These are phyloP conservation scores for Meta bourneti DNA, from an alignment of 2,888 invertebrate species.

Conservation along the genomic window DNA sequence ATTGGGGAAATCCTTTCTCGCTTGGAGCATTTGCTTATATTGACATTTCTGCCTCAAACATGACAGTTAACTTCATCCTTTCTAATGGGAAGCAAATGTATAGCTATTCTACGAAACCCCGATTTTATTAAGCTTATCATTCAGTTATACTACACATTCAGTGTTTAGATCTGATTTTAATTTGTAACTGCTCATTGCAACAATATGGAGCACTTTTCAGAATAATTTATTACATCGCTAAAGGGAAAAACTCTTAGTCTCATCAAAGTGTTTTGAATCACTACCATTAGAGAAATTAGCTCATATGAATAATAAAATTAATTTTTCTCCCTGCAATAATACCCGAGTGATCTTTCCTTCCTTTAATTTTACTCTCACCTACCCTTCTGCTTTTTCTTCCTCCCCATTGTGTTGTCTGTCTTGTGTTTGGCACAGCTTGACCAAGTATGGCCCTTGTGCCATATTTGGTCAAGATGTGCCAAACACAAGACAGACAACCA, in stretches of 20 bases:
- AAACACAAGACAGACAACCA: too few relatives aligned
- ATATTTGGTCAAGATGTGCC: too few relatives aligned
- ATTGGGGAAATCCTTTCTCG: slow-evolving; percentile 73
- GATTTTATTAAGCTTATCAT: slow-evolving; percentile 14
- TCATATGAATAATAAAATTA: too few relatives aligned
- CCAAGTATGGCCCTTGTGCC: too few relatives aligned
- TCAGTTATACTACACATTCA: neutral
- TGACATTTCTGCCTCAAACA: slow-evolving; percentile 41
- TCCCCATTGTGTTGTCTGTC: too few relatives aligned
- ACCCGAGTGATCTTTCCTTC: too few relatives aligned
- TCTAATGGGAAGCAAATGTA: slow-evolving; percentile 60
- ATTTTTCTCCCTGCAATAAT: too few relatives aligned
- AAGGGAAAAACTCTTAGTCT: neutral
- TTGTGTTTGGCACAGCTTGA: too few relatives aligned
- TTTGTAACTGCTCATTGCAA: neutral
- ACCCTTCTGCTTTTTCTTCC: too few relatives aligned
- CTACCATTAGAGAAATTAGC: too few relatives aligned
- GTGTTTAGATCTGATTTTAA: neutral
- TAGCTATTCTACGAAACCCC: slow-evolving; percentile 32
- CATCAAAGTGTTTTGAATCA: neutral
- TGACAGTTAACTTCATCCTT: slow-evolving; percentile 61
- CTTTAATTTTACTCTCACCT: too few relatives aligned
- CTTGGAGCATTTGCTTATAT: slow-evolving; percentile 73
- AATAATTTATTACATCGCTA: neutral
- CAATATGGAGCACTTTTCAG: neutral